These are phyloP conservation scores for Laticauda laticaudata DNA, from an alignment of 2,113 vertebrate genomes.

Conservation along the genomic window DNA sequence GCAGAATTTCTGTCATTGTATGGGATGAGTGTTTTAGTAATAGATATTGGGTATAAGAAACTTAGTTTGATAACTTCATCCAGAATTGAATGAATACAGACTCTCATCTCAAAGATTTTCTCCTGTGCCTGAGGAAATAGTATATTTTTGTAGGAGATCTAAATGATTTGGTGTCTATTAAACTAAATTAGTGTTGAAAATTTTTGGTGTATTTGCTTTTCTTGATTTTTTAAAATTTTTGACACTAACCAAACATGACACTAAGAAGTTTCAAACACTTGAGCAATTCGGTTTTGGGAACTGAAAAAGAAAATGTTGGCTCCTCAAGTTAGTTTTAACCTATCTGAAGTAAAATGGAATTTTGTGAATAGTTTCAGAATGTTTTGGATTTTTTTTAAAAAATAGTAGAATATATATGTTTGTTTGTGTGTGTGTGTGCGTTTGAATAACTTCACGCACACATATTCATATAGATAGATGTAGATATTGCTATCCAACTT, in stretches of 20 bases:
- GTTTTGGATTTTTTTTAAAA: background rate
- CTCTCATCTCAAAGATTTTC: conserved; percentile 51
- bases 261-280: background rate
- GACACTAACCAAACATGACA: background rate
- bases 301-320: background rate
- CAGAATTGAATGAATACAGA: conserved; percentile 38
- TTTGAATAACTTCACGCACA: background rate
- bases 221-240: conserved; percentile 22
- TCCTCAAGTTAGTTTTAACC: background rate
- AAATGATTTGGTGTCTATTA: conserved; percentile 35
- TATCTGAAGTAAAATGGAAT: background rate
- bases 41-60: conserved; percentile 23
- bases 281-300: background rate
- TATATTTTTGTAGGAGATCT: background rate
- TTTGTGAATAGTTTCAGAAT: background rate
- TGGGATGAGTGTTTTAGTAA: conserved; percentile 55
- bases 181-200: conserved; percentile 22
- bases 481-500: background rate
- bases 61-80: background rate
- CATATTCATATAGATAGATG: background rate
- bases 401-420: background rate
- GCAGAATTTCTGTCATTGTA: conserved; percentile 56
- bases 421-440: background rate
- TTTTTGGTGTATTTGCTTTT: conserved; percentile 7
- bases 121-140: conserved; percentile 52